These are phyloP conservation scores for Volucella zonaria DNA, from an alignment of 2,888 invertebrate species.

Conservation along the genomic window DNA sequence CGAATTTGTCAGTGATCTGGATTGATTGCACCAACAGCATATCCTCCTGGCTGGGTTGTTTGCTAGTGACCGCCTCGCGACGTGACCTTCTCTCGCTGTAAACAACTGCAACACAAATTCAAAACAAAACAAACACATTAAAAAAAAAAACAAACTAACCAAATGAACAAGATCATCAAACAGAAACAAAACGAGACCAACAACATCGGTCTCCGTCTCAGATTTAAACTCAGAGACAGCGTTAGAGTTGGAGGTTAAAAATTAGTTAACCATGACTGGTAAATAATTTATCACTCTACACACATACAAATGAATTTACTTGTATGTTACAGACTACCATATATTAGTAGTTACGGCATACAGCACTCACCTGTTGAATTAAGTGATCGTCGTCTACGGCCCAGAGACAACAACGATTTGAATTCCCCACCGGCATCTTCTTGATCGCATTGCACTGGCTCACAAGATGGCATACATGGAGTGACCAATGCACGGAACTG, in stretches of 20 bases:
- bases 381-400: slow-evolving; percentile 89
- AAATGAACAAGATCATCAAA: slow-evolving; percentile 12
- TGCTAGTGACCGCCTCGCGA: slow-evolving; percentile 77
- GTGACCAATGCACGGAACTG: slow-evolving; percentile 98
- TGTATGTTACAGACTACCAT: too few species aligned
- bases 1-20: slow-evolving; percentile 96
- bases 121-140: slow-evolving; percentile 17
- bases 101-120: slow-evolving; percentile 43
- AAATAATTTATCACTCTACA: slow-evolving; percentile 45
- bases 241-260: slow-evolving; percentile 4
- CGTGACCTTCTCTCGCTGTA: slow-evolving; percentile 75
- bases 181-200: too few species aligned
- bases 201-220: too few species aligned
- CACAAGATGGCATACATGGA: slow-evolving; percentile 96
- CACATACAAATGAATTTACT: background rate
- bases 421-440: slow-evolving; percentile 92
- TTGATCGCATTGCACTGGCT: slow-evolving; percentile 94
- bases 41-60: slow-evolving; percentile 86
- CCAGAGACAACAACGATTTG: slow-evolving; percentile 92
- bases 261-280: slow-evolving; percentile 63
- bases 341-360: too few species aligned
- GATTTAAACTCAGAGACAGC: too few species aligned
- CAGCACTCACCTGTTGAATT: slow-evolving; percentile 80
- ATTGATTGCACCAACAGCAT: slow-evolving; percentile 94
- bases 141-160: slow-evolving; percentile 26